Evolutionary conservation across 2,797 vertebrate genomes (phyloP).

Genomic region (Enteromius paludinosus): DNA sequence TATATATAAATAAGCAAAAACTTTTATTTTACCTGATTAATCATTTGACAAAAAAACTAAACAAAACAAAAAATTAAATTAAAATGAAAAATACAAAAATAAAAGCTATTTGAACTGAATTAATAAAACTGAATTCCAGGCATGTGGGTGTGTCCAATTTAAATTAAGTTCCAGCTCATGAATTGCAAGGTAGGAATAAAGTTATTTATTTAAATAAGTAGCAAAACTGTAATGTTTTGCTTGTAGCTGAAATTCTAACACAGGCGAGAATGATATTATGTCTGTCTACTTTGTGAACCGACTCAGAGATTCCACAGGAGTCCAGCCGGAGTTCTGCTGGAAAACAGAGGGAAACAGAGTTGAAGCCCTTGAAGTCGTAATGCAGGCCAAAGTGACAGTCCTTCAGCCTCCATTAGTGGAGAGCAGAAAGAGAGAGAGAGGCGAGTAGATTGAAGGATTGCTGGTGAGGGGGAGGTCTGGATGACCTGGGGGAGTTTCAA

Average conservation of each 20-base stretch:
- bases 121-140: too few species aligned
- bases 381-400: constrained; percentile 45
- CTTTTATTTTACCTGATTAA: too few species aligned
- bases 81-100: too few species aligned
- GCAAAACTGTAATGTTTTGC: too few species aligned
- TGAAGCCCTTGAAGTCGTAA: constrained; percentile 36
- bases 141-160: too few species aligned
- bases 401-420: constrained; percentile 49
- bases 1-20: too few species aligned
- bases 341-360: constrained; percentile 35
- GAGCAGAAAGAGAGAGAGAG: constrained; percentile 16
- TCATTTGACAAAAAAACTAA: too few species aligned
- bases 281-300: constrained; percentile 25
- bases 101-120: too few species aligned
- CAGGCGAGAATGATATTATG: constrained; percentile 1
- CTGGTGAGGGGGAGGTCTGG: constrained; percentile 34
- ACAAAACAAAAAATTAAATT: too few species aligned
- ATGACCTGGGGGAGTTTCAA: constrained; percentile 45
- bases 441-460: constrained; percentile 29
- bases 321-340: constrained; percentile 24
- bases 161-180: too few species aligned
- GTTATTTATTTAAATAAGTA: too few species aligned
- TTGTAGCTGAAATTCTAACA: neutral
- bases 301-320: constrained; percentile 33
- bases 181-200: too few species aligned